Conservation (phyloP, 2,888 invertebrate genomes). For the Leucophora obtusa region DNA sequence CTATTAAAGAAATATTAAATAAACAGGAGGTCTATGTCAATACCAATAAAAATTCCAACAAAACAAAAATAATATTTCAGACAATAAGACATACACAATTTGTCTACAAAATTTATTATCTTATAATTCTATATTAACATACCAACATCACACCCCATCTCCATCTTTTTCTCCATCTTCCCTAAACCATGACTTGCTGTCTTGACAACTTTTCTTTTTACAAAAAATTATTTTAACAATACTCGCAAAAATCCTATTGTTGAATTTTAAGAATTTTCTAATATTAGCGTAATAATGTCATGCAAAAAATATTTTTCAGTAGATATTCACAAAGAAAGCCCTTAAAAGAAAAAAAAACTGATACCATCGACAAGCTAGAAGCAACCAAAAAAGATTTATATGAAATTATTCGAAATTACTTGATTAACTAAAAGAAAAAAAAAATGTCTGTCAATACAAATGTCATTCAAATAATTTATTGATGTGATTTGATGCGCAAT, state of each 20-base stretch:
- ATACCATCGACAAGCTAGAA: background rate
- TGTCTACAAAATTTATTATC: too few relatives aligned
- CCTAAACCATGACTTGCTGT: conserved; percentile 3
- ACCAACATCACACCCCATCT: too few relatives aligned
- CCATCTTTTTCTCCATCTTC: too few relatives aligned
- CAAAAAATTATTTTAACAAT: conserved; percentile 10
- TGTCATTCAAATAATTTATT: conserved; percentile 59
- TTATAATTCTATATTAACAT: too few relatives aligned
- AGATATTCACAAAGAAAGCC: conserved; percentile 5
- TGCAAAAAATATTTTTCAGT: conserved; percentile 27
- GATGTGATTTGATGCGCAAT: conserved; percentile 59
- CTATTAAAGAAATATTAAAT: too few relatives aligned
- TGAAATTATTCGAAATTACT: conserved; percentile 26
- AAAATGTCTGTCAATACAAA: conserved; percentile 55
- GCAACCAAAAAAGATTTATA: background rate
- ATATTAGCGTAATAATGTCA: conserved; percentile 51
- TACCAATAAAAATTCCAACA: too few relatives aligned
- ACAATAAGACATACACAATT: too few relatives aligned
- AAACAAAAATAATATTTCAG: too few relatives aligned
- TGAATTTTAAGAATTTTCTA: conserved; percentile 49
- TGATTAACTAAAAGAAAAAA: background rate
- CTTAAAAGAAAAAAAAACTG: background rate
- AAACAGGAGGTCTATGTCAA: too few relatives aligned
- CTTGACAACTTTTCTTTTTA: conserved; percentile 18
- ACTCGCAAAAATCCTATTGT: conserved; percentile 12